A percentile compares a stretch with the other conserved stretches of the same genome.
These are phyloP conservation scores for Labeo catla DNA, from an alignment of 2,113 vertebrate genomes.

Conservation along the genomic window DNA sequence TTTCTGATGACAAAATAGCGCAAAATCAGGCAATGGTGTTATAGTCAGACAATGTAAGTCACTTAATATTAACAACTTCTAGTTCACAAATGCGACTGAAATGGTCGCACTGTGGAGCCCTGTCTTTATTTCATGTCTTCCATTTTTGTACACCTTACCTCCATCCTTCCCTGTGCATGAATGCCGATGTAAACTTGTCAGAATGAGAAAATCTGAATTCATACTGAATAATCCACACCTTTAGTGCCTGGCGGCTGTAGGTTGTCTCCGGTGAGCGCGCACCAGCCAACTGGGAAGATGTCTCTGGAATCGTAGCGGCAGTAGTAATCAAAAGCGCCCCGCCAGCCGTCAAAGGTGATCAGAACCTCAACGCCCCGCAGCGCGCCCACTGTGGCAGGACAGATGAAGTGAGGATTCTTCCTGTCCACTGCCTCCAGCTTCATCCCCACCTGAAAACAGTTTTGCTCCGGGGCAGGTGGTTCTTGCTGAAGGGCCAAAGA, in stretches of 20 bases:
- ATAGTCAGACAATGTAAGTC: too few species aligned
- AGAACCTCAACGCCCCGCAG: conserved; percentile 96
- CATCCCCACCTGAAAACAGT: conserved; percentile 97
- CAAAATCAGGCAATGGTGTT: too few species aligned
- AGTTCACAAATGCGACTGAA: too few species aligned
- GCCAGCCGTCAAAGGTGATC: conserved; percentile 98
- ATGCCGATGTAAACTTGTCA: background rate
- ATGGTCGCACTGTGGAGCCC: too few species aligned
- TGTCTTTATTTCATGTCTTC: background rate
- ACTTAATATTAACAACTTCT: too few species aligned
- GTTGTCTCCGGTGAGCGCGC: conserved; percentile 96
- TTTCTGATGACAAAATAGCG: too few species aligned
- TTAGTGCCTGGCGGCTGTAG: conserved; percentile 97
- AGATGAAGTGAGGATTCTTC: conserved; percentile 99
- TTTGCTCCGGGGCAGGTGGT: conserved; percentile 93
- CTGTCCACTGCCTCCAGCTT: conserved; percentile 98
- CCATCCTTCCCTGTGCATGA: background rate
- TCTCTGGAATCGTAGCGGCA: conserved; percentile 98
- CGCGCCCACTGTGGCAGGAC: conserved; percentile 96
- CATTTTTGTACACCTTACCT: background rate
- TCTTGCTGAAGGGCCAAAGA: conserved; percentile 81
- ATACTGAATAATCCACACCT: conserved; percentile 74
- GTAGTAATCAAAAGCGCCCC: conserved; percentile 99
- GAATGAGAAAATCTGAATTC: background rate
- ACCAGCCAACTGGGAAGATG: conserved; percentile 99